Percentiles rank a stretch among this genome's conserved stretches.
Evolutionary conservation across 2,797 vertebrate species (phyloP).

Genomic region (Champsocephalus gunnari): DNA sequence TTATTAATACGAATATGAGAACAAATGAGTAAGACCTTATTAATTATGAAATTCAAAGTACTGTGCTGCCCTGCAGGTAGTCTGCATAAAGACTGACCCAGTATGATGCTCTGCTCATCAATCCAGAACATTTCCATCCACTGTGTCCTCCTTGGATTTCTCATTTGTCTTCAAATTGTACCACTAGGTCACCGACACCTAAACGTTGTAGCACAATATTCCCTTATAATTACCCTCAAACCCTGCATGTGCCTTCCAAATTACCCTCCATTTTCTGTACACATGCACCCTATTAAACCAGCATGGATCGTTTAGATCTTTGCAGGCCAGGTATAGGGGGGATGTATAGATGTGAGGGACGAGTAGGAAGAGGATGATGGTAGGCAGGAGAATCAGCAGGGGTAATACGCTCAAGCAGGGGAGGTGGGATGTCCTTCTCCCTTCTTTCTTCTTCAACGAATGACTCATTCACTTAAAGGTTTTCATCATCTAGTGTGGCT

Average conservation of each 20-base stretch:
- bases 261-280: conserved; percentile 21
- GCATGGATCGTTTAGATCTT: conserved; percentile 6
- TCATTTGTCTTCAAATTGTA: conserved; percentile 32
- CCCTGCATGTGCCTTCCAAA: conserved; percentile 14
- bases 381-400: conserved; percentile 11
- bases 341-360: neutral
- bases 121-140: conserved; percentile 18
- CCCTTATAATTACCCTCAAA: conserved; percentile 17
- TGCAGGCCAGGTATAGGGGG: neutral
- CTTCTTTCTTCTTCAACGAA: conserved; percentile 15
- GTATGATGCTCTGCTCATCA: conserved; percentile 25
- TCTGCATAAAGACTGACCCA: conserved; percentile 24
- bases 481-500: conserved; percentile 20
- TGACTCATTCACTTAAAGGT: conserved; percentile 28
- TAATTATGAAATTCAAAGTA: conserved; percentile 11
- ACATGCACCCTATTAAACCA: conserved; percentile 12
- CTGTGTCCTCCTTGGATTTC: conserved; percentile 23
- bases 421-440: conserved; percentile 25
- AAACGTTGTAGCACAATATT: conserved; percentile 12
- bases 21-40: conserved; percentile 20
- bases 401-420: conserved; percentile 41
- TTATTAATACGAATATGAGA: conserved; percentile 24
- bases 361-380: neutral
- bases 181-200: conserved; percentile 17
- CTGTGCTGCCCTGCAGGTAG: conserved; percentile 1